Evolutionary conservation across 1,140 invertebrate species (phyloP).

Genomic region (Maconellicoccus hirsutus): DNA sequence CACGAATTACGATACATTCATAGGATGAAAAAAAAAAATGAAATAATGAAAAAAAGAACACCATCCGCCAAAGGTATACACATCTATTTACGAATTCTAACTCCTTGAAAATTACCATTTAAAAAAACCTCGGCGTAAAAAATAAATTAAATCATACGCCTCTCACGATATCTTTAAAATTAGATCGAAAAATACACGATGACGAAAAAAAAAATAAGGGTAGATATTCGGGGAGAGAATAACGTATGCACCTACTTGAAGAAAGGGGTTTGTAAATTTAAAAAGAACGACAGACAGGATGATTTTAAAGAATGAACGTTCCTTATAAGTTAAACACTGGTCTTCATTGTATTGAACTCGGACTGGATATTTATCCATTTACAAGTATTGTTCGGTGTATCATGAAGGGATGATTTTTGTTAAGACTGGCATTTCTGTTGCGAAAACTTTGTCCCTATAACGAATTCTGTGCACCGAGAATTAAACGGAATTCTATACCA

Average conservation of each 20-base stretch:
- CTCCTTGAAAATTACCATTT: conserved; percentile 13
- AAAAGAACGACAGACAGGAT: conserved; percentile 14
- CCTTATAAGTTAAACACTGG: conserved; percentile 17
- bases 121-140: conserved; percentile 18
- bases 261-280: conserved; percentile 16
- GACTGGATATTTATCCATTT: conserved; percentile 22
- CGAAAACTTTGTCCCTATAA: conserved; percentile 13
- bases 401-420: conserved; percentile 16
- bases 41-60: neutral
- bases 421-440: conserved; percentile 18
- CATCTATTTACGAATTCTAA: conserved; percentile 15
- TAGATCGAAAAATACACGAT: conserved; percentile 11
- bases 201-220: neutral
- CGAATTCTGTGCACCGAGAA: conserved; percentile 5
- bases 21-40: neutral
- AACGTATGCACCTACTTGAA: conserved; percentile 19
- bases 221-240: neutral
- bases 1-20: conserved; percentile 14
- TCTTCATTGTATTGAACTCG: conserved; percentile 21
- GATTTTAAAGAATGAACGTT: conserved; percentile 19
- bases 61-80: neutral
- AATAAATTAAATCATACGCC: conserved; percentile 21
- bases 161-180: conserved; percentile 20
- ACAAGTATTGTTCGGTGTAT: conserved; percentile 7
- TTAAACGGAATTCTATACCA: conserved; percentile 10